Base-by-base conservation (phyloP, 2,113 vertebrate species). In the Tympanuchus pallidicinctus region DNA sequence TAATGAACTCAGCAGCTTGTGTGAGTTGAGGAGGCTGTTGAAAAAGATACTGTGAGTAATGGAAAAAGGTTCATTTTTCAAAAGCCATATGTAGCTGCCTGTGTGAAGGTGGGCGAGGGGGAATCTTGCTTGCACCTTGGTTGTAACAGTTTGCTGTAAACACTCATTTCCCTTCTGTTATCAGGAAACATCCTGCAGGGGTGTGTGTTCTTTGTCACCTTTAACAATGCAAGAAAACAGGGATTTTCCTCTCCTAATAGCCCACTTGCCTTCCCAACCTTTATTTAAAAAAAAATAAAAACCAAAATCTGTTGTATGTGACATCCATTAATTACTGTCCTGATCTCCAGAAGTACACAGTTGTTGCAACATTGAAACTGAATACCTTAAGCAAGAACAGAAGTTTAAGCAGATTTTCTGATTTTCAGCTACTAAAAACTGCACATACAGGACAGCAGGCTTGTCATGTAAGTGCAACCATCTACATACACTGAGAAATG, bases 11-110 rank as follows among this genome's bases (percentile, higher is more conserved):
- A 78, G 71, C 64, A 93, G 81, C 38, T 81, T 24, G 19, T 52
- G 88, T 24, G 52, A 19, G 36, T 36, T 59, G 50, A 92, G 88
- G 72, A 92, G 64, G 43, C 3, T 45, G 72, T 43, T 89, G 82
- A 82, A 93, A 96, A 92, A 92, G 86, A 91, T 86, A 81, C 64
- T 64, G 36, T 64, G 67, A 72, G 89, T 86, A 93, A 95, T 90
- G 86, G 94, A 79, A 93, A 96, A 69, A 64, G 60, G 79, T 86
- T 94, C 75, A 94, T 97, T 97, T 94, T 93, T 92, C 89, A 86
- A 82, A 88, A 82, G 88, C 77, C 83, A 36, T 66, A 73, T 86
- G 70, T 61, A 93, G 59, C 32, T 93, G 77, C 88, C 61, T 50
- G n/a, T 60, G 54, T n/a, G 70, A 86, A 92, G 54, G 76, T 40